Conservation (phyloP, 2,113 vertebrate genomes). For the Neoarius graeffei region DNA sequence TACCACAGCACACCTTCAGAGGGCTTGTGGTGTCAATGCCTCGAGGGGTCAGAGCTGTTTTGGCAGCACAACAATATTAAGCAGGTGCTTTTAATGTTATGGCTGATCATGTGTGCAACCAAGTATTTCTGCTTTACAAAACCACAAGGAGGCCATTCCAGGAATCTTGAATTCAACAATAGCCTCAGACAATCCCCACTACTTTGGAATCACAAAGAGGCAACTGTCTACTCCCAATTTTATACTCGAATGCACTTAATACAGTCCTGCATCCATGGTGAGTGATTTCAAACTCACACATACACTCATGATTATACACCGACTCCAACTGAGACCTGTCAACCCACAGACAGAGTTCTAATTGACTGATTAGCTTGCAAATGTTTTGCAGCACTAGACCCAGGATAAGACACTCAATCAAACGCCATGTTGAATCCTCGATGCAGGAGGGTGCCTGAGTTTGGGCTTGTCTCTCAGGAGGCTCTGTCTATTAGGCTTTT, state of each 20-base stretch:
- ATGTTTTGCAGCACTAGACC: constrained; percentile 39
- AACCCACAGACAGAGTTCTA: constrained; percentile 35
- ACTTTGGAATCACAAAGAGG: background rate
- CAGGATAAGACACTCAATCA: constrained; percentile 29
- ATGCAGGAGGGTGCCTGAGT: constrained; percentile 3
- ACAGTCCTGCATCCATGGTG: background rate
- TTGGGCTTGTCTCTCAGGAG: constrained; percentile 9
- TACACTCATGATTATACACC: background rate
- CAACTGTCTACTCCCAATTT: constrained; percentile 8
- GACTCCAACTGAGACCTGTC: constrained; percentile 13
- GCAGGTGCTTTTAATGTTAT: no score
- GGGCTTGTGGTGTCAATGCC: no score
- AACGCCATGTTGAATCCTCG: constrained; percentile 2
- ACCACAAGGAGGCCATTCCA: background rate
- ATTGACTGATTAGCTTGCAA: constrained; percentile 44
- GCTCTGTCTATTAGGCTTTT: constrained; percentile 22
- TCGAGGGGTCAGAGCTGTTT: no score
- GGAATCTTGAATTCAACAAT: constrained; percentile 3
- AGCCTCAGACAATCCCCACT: background rate
- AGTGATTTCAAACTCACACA: constrained; percentile 8
- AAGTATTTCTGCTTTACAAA: background rate
- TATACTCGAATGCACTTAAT: constrained; percentile 24
- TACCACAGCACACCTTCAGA: no score
- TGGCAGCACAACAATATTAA: no score
- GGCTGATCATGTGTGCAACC: no score